These are phyloP conservation scores for Nothocercus nigrocapillus DNA, from an alignment of 2,113 vertebrate genomes.

Conservation along the genomic window DNA sequence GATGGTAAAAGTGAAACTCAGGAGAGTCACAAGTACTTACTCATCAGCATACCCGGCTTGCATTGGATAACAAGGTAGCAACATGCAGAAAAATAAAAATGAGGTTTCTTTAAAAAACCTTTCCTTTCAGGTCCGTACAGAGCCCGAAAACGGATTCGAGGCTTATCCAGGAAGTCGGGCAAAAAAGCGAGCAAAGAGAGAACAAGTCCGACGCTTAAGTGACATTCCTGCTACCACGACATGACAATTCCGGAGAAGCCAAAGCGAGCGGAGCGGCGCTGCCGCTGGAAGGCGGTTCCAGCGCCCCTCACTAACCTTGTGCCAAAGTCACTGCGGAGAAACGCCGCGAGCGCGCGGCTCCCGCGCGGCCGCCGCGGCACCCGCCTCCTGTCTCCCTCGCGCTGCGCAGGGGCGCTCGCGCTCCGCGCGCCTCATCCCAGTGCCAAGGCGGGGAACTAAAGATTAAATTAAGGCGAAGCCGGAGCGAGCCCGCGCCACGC, in stretches of 20 bases:
- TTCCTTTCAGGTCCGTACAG: background rate
- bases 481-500: background rate
- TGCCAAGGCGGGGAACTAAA: background rate
- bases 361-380: too few relatives aligned
- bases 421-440: background rate
- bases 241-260: background rate
- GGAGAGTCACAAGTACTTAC: background rate
- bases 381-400: background rate
- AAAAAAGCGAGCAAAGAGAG: background rate
- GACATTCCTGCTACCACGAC: background rate
- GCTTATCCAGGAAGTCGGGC: background rate
- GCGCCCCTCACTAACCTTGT: conserved; percentile 48
- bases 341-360: background rate
- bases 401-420: background rate
- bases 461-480: too few relatives aligned
- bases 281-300: too few relatives aligned
- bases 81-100: background rate
- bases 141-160: background rate
- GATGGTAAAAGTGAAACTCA: background rate
- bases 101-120: background rate
- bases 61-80: background rate
- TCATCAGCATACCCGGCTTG: background rate
- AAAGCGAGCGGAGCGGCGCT: too few relatives aligned
- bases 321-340: conserved; percentile 68
- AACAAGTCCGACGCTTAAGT: background rate